Base-by-base conservation (phyloP, 2,113 vertebrate species). In the Brienomyrus longianalis region DNA sequence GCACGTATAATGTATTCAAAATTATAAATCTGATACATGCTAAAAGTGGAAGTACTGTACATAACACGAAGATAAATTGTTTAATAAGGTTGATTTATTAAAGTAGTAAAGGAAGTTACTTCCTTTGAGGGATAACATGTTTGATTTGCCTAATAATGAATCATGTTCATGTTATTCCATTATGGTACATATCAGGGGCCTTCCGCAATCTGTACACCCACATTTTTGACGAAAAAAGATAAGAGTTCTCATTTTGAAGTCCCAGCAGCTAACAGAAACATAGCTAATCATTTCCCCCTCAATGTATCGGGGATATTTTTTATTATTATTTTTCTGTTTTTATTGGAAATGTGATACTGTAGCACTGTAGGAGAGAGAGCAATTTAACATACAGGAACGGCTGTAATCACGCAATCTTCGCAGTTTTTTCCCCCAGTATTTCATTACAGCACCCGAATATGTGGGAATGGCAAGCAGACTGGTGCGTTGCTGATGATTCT, bases 401-500 rank as follows among this genome's bases (percentile, higher is more conserved):
- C 90, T 90, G 90, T 90, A 80, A 80, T 39, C 52, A 47, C 77
- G 56, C 87, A 88, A 88, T 88, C 62, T 90, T 56, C 74, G 47
- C 70, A 21, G 17, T 90, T 90, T 87, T 86, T 70, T 31, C 48
- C n/a, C 13, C n/a, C 13, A 88, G 90, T 77, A 88, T 88, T 88
- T 90, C 43, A 90, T 90, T 90, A 90, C 88, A 90, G 88, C 47
- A 35, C 27, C 80, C 27, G 54, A 85, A 56, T 87, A 62, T 88
- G 90, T 90, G 90, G 90, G 90, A 88, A 88, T 90, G 87, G 39
- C 87, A 50, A 87, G 48, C n/a, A 31, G 51, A 87, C 31, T 21
- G 4, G 21, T 66, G 70, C 51, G 59, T 2, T 43, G 51, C 31
- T 88, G 86, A 88, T 90, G 74, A 59, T 86, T 47, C 52, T 59